Evolutionary conservation across 2,888 invertebrate genomes (phyloP), one percentile per base, ranked within the genome.

Genomic region (Polyploca ridens): DNA sequence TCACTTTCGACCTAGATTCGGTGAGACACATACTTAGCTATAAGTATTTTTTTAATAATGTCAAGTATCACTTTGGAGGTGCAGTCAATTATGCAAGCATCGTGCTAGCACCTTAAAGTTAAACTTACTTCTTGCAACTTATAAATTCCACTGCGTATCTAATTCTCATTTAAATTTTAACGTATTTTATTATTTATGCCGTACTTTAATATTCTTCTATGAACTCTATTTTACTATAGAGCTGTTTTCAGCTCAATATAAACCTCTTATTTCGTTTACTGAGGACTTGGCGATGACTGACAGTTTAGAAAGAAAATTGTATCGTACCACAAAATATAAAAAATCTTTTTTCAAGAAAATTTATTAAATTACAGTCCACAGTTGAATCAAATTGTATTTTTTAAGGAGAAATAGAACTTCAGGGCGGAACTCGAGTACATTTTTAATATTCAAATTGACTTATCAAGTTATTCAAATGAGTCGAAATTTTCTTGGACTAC

Each of bases 131-230:
- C n/a, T 35, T 35, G 16, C 19, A 60, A 38, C 60, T 60, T 60
- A 19, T 41, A 41, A 61, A 66, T 66, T 64, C 63, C 64, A 41
- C 59, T 46, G 33, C 46, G 66, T 66, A 66, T n/a, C n/a, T n/a
- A 38, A 69, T 69, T 66, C 65, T 67, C 65, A 63, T 64, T 65
- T 63, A 61, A 65, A 65, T 65, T 64, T 64, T 62, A 54, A 63
- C 27, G 59, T 14, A 61, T 13, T 60, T 63, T 5, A 5, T 44
- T 14, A 5, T 44, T 44, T 44, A 14, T 14, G 14, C 13, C n/a
- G n/a, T n/a, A n/a, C 3, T 13, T 41, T 2, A 41, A 7, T 41
- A 41, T 41, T 10, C 6, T 13, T 41, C 8, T 33, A 33, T 11
- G 41, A 27, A 27, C 27, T 27, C 1, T 27, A 27, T 27, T 27